Base-by-base conservation (phyloP, 2,797 vertebrate genomes). In the Hirundo rustica region DNA sequence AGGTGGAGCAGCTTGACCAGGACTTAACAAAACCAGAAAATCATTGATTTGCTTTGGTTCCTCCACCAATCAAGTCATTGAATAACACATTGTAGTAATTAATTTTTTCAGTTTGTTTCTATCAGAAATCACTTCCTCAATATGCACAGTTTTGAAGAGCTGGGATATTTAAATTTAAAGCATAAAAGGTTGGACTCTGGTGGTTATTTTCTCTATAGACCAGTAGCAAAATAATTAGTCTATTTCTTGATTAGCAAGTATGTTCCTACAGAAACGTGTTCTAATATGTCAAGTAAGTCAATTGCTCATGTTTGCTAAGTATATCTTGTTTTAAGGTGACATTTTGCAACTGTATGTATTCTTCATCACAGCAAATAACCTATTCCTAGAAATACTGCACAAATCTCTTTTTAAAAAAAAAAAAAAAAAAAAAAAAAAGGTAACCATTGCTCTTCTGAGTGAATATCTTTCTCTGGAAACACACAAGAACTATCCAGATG, bases 401-500 rank as follows among this genome's bases (percentile, higher is more conserved):
- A 66, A 15, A 34, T 58, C 14, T 27, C 36, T 10, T n/a, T n/a
- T n/a, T n/a, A n/a, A 5, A 19, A 54, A 55, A 57, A 40, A 25
- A 5, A 45, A 45, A 45, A 45, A 45, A 45, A 45, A 20, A 42
- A 42, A 40, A 40, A 40, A 40, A 40, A 40, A 40, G 14, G 2
- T 38, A 51, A 47, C 13, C 5, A 22, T 0, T 67, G 10, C 54
- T 3, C 13, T 66, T 70, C 30, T n/a, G 29, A 53, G 8, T 53
- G 8, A 61, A 13, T 67, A 4, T 53, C n/a, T 30, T n/a, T 54
- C 30, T 36, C 21, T 27, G 13, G 22, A 9, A 13, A 61, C 10
- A 11, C 23, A 10, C 22, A 66, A 47, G 26, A 48, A 2, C 15
- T 3, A 7, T 8, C 2, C 1, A 0, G 16, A 29, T 36, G 16